Base-by-base conservation (phyloP, 2,888 invertebrate species). In the Silvanus unidentatus region DNA sequence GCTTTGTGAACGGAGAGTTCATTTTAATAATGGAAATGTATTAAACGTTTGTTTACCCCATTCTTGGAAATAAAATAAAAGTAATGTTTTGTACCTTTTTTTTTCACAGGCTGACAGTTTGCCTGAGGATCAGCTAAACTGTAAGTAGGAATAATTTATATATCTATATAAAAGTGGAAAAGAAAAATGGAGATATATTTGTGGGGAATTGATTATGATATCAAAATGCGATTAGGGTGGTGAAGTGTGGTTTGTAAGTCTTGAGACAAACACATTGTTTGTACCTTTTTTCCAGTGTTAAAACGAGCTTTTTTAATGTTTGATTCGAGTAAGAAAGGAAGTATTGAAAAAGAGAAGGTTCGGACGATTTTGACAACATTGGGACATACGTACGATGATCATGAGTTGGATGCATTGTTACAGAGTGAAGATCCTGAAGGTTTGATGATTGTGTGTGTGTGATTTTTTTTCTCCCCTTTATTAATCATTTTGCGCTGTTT, bases 291-390 rank as follows among this genome's bases (percentile, higher is more conserved):
- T 68, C 39, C 63, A 88, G 88, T 88, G 80, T 77, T 88, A 48
- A 77, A 81, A 58, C 79, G 86, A 60, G 88, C 87, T 13, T 89
- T 89, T 76, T 80, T 84, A 65, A 89, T 89, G 88, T 89, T 89
- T 73, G 88, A 89, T 71, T 84, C 86, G 15, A 78, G 80, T 60
- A 87, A 87, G 65, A 80, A 82, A 55, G 88, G 88, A 27, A 79
- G 77, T 58, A 88, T 89, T 46, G 86, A 88, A 61, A 87, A 84
- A 63, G 86, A 86, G 63, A 88, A 88, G 65, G 84, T 88, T 1
- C 75, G 84, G 29, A 86, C 85, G 28, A 88, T 89, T 58, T 76
- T 89, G 39, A 86, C 86, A 70, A 88, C 88, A 1, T 78, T 89
- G 73, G 86, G 88, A 16, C 86, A 87, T 65, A 82, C 82, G 57